Percentiles rank a stretch among this genome's conserved stretches.
These are phyloP conservation scores for Coracias cyanogaster DNA, from an alignment of 2,797 vertebrate genomes.

Conservation along the genomic window DNA sequence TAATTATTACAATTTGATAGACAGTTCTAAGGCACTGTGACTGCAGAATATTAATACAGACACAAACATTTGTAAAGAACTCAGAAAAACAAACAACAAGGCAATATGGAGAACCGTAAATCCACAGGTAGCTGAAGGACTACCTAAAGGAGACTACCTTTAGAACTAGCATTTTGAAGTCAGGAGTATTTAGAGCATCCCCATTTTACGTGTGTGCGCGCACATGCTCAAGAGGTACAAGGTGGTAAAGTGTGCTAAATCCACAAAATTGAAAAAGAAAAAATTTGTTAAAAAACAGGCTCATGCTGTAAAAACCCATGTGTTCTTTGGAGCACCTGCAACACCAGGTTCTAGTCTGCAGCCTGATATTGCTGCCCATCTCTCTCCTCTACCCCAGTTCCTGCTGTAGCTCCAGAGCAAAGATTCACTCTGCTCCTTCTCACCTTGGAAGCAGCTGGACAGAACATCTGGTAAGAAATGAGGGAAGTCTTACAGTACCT, in stretches of 20 bases:
- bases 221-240: rapidly evolving
- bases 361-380: neutral
- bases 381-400: too few species aligned
- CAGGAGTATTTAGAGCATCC: rapidly evolving
- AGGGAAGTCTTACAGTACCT: neutral
- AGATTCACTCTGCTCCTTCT: neutral
- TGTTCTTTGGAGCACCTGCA: neutral
- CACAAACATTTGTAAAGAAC: neutral
- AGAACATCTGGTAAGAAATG: neutral
- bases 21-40: neutral
- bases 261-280: neutral
- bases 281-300: neutral
- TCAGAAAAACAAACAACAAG: neutral
- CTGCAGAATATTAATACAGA: neutral
- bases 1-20: neutral
- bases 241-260: neutral
- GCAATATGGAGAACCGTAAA: neutral
- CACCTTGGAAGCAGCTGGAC: neutral
- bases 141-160: neutral
- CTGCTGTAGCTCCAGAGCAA: neutral
- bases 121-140: neutral
- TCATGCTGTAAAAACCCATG: rapidly evolving
- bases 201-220: rapidly evolving
- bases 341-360: neutral
- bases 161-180: neutral